Base-by-base conservation (phyloP, 2,888 invertebrate genomes). In the Seira musarum region DNA sequence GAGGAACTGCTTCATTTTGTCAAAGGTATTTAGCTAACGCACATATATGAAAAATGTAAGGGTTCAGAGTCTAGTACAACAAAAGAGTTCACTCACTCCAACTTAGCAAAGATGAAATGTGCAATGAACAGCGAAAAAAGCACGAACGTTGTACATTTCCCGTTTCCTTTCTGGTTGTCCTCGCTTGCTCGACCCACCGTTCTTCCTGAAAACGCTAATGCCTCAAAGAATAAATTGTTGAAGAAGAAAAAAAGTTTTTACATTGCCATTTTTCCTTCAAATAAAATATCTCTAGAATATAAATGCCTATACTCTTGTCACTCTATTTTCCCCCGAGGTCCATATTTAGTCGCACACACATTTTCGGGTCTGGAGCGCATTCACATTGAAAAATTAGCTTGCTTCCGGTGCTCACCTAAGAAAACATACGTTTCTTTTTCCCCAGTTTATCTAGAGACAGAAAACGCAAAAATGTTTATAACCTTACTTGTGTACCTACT, bases 361-460 rank as follows among this genome's bases (percentile, higher is more conserved):
- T 67, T 76, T 65, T 69, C 71, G 63, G 22, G 57, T 35, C 65
- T 70, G 35, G 61, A 49, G 22, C 69, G 70, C 70, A 75, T 82
- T 75, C 82, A 82, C 80, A 82, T 80, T 85, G 85, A 83, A 85
- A 85, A 85, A 85, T 85, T 85, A 84, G 83, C 74, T 72, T 82
- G 77, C 78, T 83, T 85, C 82, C 84, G 81, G 82, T 75, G 79
- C 57, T 46, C 19, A 40, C 40, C 40, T 40, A 8, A 66, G 49
- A 65, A 66, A 79, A 72, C 72, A 79, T 79, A 79, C 40, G 72
- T 79, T n/a, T n/a, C n/a, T n/a, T n/a, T n/a, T n/a, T n/a, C n/a
- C n/a, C n/a, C n/a, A n/a, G n/a, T n/a, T n/a, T 79, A 79, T 79
- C 78, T 72, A 49, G 78, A 71, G 78, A 79, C 40, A 40, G 72